Base-by-base conservation (phyloP, 2,797 vertebrate species). In the Odontamblyopus lacepedii region DNA sequence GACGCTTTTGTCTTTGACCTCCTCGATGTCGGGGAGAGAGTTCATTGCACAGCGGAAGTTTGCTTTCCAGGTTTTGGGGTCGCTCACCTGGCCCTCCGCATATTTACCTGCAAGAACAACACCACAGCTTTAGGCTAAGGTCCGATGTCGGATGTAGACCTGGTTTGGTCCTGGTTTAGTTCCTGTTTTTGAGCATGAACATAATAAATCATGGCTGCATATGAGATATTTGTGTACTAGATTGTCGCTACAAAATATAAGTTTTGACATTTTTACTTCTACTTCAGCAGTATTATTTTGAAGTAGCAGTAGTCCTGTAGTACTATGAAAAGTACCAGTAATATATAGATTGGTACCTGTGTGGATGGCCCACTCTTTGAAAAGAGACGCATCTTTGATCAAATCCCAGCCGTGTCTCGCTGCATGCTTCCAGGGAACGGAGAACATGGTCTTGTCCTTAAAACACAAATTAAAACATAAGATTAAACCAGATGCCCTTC, bases 1-100 rank as follows among this genome's bases (percentile, higher is more conserved):
- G 70, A 97, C 30, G 75, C 97, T 99, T 84, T 85, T 94, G 83
- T 96, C 94, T 84, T 98, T 99, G 71, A 99, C 95, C 85, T 99
- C 97, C 78, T 97, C 93, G 0, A 99, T 97, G 88, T 99, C 98
- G 0, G 97, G 96, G 65, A 99, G 90, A 0, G 97, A 99, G 78
- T 99, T 99, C 97, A 99, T 97, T 3, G 98, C 98, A 55, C 98
- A 99, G 55, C 98, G 97, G 72, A 99, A 99, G 84, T 99, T 99
- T 15, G 98, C 97, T 85, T 99, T 99, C 98, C 98, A 99, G 0
- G 97, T 99, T 90, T 99, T 99, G 0, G 98, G 95, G 80, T 99
- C 97, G 0, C 92, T 71, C 53, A 83, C 84, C 73, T 95, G 87
- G 0, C 97, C 97, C 16, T 91, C 88, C 30, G 84, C 91, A 5